Conservation (phyloP, 2,888 invertebrate genomes). For the Agapetus fuscipes region DNA sequence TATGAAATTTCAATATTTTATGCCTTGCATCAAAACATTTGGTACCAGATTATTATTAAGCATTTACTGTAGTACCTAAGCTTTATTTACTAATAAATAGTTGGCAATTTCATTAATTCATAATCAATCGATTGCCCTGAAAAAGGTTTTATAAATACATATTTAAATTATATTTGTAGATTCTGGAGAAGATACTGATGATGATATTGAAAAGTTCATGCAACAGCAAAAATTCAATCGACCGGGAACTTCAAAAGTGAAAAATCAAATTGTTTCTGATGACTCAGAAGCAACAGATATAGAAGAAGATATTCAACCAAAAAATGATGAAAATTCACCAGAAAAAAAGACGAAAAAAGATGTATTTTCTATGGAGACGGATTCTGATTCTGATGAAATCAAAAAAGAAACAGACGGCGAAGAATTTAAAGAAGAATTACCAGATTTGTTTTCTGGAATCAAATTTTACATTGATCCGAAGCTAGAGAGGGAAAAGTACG, state of each 20-base stretch:
- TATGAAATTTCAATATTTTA: too few species aligned
- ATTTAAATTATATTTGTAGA: too few species aligned
- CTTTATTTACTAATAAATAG: too few species aligned
- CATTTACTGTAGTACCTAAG: too few species aligned
- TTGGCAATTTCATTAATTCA: too few species aligned
- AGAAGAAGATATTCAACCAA: constrained; percentile 7
- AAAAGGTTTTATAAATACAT: too few species aligned
- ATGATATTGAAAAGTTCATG: constrained; percentile 46
- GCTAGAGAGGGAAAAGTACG: constrained; percentile 28
- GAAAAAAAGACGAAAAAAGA: not conserved
- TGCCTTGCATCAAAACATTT: too few species aligned
- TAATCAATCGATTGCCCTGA: too few species aligned
- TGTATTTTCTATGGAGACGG: constrained; percentile 2
- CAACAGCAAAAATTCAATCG: constrained; percentile 21
- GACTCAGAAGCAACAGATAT: constrained; percentile 14
- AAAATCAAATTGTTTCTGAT: constrained; percentile 23
- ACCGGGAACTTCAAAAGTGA: not conserved
- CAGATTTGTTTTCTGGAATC: constrained; percentile 38
- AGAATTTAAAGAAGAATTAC: constrained; percentile 27
- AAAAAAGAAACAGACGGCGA: too few species aligned
- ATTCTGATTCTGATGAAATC: constrained; percentile 4
- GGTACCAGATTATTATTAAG: too few species aligned
- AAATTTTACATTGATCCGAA: constrained; percentile 35
- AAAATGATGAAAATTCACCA: not conserved
- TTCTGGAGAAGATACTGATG: constrained; percentile 50